Evolutionary conservation across 2,888 invertebrate genomes (phyloP), one percentile per base, ranked within the genome.

Genomic region (Polymixis lichenea): DNA sequence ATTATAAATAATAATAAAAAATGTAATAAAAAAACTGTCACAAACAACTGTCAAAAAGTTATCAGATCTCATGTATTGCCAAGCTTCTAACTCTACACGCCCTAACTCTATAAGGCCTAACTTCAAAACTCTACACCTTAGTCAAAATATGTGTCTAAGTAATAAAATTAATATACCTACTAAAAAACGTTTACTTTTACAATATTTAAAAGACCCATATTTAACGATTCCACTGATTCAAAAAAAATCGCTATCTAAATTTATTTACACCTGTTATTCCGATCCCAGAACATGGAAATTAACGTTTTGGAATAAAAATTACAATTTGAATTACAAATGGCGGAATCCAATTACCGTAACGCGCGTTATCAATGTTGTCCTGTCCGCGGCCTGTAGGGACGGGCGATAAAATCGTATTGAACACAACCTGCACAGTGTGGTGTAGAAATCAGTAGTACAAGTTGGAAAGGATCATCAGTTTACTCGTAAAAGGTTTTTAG

Each of bases 281-380:
- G 51, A 43, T 49, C 32, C 49, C 60, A 43, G 56, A 4, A 46
- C 62, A 43, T 58, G 61, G 55, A 74, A 81, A 84, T 78, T 72
- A 78, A 72, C 72, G 69, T 62, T 78, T 72, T 38, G 76, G 60
- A 75, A 85, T 80, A 78, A 85, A 82, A 82, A 65, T 66, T 71
- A 74, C 72, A 80, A 83, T 83, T 85, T 85, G 67, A 85, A 85
- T 85, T 80, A 80, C 75, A 85, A 85, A 83, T 83, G 61, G 68
- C 32, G 38, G 58, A 76, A 78, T 85, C 72, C 80, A 85, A 85
- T 85, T 85, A 85, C 62, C n/a, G 51, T 76, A 65, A 58, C 80
- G 72, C 75, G 79, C 70, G 75, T 69, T 84, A 84, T 84, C 78
- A 81, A 67, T 67, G 78, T 51, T 61, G 79, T 56, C 43, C 79